These are phyloP conservation scores for Gnathonemus longibarbis DNA, from an alignment of 2,113 vertebrate species.

Conservation along the genomic window DNA sequence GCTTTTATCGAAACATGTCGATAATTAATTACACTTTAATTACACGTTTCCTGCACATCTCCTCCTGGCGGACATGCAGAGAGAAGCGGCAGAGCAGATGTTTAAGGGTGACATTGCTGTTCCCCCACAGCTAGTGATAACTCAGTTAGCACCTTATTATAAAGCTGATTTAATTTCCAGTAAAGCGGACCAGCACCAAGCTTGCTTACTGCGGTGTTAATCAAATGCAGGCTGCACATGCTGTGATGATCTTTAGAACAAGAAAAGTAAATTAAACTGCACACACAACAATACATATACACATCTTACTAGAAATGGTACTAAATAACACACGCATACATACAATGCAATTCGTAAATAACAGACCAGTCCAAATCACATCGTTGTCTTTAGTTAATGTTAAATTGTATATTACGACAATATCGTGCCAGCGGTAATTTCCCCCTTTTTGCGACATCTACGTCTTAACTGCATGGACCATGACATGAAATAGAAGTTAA, in stretches of 20 bases:
- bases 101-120: neutral
- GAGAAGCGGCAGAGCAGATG: neutral
- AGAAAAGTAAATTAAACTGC: neutral
- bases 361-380: neutral
- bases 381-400: neutral
- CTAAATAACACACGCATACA: neutral
- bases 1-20: neutral
- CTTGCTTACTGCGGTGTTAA: neutral
- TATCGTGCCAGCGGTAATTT: conserved; percentile 34
- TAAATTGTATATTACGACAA: neutral
- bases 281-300: conserved; percentile 25
- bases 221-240: neutral
- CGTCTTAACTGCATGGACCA: conserved; percentile 55
- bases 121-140: conserved; percentile 6
- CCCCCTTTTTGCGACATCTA: conserved; percentile 50
- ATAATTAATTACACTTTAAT: neutral
- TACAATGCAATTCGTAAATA: neutral
- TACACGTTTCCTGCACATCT: neutral
- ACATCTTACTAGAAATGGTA: conserved; percentile 27
- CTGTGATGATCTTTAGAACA: neutral
- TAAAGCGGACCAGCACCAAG: neutral
- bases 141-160: neutral
- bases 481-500: conserved; percentile 40
- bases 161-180: conserved; percentile 9
- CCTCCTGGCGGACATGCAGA: neutral